Evolutionary conservation across 2,113 vertebrate species (phyloP), one percentile per base, ranked within the genome.

Genomic region (Nettapus auritus): DNA sequence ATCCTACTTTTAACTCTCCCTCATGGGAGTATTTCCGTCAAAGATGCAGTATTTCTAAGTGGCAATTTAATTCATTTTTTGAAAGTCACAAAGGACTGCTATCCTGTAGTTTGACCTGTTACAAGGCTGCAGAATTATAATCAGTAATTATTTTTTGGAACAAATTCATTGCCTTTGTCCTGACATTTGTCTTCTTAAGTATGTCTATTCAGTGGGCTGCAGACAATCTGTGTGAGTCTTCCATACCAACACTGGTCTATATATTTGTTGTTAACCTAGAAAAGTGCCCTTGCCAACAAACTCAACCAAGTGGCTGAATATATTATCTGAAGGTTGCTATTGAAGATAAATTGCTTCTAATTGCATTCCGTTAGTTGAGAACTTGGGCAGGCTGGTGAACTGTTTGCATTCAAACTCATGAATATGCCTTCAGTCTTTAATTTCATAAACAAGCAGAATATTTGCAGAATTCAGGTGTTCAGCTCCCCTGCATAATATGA

Each of bases 401-500:
- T n/a, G 6, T 21, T 56, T 64, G 22, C 19, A 46, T 1, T 5
- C 33, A 13, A 73, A 7, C 5, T 64, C 31, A 14, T n/a, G 68
- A 36, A 23, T 3, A 34, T 31, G 8, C 3, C 22, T 71, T 59
- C 11, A 2, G n/a, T 63, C 11, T 15, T 76, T 50, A 29, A 67
- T 63, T 79, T 73, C 19, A 34, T 64, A 80, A 76, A 23, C 0
- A 2, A 5, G 1, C 2, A 20, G 2, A 59, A 2, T n/a, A n/a
- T 34, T n/a, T 75, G 60, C 29, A 69, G 44, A 68, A 56, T 62
- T 36, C 50, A 40, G 4, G 1, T 76, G 14, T 82, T 60, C 16
- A 80, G 2, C 2, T 44, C 6, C 2, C 3, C 3, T 3, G 55
- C 3, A 18, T 56, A 56, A 33, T 11, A n/a, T 1, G 8, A 63